Evolutionary conservation across 2,888 invertebrate species (phyloP), one percentile per base, ranked within the genome.

Genomic region (Octonoba sinensis): DNA sequence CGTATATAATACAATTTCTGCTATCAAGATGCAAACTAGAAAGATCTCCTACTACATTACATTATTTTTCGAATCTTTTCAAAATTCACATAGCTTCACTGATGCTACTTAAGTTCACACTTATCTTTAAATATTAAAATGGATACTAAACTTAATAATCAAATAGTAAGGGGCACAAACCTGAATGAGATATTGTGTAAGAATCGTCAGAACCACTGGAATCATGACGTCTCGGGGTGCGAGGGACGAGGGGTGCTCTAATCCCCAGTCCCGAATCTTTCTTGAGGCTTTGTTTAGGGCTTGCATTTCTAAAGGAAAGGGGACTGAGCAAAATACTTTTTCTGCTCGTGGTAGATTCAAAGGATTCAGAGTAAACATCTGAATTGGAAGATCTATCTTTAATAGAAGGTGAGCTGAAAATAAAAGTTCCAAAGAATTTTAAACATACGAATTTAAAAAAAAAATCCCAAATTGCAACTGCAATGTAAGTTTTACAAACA

Each of bases 121-220:
- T 36, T 36, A 8, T 36, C 36, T 36, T 36, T 8, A 36, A 36
- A 36, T 36, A 8, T 8, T 36, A 36, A 36, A 8, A 2, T 36
- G 36, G 27, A 2, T 27, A 3, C 6, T 27, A 27, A 27, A 27
- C 8, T 36, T 11, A 1, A 36, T 36, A 11, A 11, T 36, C 36
- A 8, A 36, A 64, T 16, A 11, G n/a, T 27, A 66, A 66, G 1
- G 54, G 49, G 54, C n/a, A 56, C 36, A 44, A 56, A 85, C 84
- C 84, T 59, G 85, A 85, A 54, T 86, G 86, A n/a, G 87, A 86
- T 44, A 86, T 75, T n/a, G 85, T 86, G 27, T 86, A 84, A 1
- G 86, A 86, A 71, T 87, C 87, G 67, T 87, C 87, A 12, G 87
- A 87, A 16, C 86, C 87, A 75, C 85, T 85, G 1, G 85, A 85